Percentiles rank a stretch among this genome's conserved stretches.
phyloP scores from a whole-genome alignment of 30 jellyfish, hydroid and myxozoan genomes.

The Mastigias papua region DNA sequence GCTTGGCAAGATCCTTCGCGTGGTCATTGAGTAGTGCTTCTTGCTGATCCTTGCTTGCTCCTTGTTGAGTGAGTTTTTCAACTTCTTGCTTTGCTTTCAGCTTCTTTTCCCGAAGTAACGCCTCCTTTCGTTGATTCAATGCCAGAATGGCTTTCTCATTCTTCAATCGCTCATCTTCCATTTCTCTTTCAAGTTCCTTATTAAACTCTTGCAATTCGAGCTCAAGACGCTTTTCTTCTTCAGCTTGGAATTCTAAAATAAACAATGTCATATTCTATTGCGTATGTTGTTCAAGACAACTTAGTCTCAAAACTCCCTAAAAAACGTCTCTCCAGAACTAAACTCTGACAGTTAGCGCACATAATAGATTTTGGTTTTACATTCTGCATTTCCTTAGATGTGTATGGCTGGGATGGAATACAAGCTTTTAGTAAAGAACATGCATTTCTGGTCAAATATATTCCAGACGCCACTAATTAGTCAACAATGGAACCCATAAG shows the following conservation, averaged over 20 bases:
- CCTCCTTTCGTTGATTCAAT: conserved; percentile 90
- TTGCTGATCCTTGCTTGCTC: conserved; percentile 94
- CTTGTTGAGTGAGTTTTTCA: conserved; percentile 83
- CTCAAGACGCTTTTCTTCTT: conserved; percentile 83
- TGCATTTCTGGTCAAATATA: no score
- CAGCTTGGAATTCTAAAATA: conserved; percentile 81
- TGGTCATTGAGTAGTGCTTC: conserved; percentile 93
- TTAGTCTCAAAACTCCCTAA: no score
- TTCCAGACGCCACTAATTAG: no score
- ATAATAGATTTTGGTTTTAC: no score
- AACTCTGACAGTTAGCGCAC: no score
- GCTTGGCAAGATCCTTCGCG: conserved; percentile 92
- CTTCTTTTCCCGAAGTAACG: conserved; percentile 87
- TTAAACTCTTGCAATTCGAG: conserved; percentile 78
- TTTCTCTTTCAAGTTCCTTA: conserved; percentile 74
- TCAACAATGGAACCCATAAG: no score
- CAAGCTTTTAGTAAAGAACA: no score
- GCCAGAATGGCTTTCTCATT: conserved; percentile 93
- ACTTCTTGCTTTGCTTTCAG: conserved; percentile 92
- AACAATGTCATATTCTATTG: no score
- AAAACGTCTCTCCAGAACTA: no score
- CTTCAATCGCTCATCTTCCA: conserved; percentile 85
- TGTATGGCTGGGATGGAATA: no score
- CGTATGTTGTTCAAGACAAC: no score
- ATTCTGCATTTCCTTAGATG: no score